Percentiles rank a stretch among this genome's conserved stretches.
These are phyloP conservation scores for Hapalemur alaotrensis DNA, from an alignment of 2,797 vertebrate genomes.

Conservation along the genomic window DNA sequence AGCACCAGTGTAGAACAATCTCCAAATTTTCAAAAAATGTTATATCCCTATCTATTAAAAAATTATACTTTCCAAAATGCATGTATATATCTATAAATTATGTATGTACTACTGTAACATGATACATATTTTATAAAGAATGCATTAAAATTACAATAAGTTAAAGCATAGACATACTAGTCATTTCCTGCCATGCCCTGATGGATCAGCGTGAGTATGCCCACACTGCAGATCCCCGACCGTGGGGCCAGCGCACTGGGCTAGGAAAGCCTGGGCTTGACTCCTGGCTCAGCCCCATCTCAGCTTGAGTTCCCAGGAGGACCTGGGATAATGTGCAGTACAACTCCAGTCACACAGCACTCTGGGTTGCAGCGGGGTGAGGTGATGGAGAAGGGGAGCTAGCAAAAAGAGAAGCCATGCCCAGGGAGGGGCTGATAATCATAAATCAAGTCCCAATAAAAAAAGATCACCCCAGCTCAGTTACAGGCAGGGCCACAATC, in stretches of 20 bases:
- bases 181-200: not conserved
- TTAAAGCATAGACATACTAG: not conserved
- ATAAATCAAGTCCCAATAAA: not conserved
- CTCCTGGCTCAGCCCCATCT: not conserved
- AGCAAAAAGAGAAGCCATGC: not conserved
- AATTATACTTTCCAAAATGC: not conserved
- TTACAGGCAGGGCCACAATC: not conserved
- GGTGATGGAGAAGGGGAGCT: not conserved
- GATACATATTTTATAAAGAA: not conserved
- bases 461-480: not conserved
- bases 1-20: not conserved
- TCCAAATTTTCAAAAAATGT: not conserved
- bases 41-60: not conserved
- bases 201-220: not conserved
- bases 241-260: not conserved
- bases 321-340: not conserved
- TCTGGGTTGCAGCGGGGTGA: not conserved
- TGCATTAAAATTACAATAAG: not conserved
- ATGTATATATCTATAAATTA: not conserved
- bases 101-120: not conserved
- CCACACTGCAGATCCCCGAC: not conserved
- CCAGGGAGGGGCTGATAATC: not conserved
- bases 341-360: not conserved
- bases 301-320: not conserved
- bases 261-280: not conserved